A percentile compares a stretch with the other conserved stretches of the same genome.
These are phyloP conservation scores for Origma solitaria DNA, from an alignment of 2,113 vertebrate genomes.

Conservation along the genomic window DNA sequence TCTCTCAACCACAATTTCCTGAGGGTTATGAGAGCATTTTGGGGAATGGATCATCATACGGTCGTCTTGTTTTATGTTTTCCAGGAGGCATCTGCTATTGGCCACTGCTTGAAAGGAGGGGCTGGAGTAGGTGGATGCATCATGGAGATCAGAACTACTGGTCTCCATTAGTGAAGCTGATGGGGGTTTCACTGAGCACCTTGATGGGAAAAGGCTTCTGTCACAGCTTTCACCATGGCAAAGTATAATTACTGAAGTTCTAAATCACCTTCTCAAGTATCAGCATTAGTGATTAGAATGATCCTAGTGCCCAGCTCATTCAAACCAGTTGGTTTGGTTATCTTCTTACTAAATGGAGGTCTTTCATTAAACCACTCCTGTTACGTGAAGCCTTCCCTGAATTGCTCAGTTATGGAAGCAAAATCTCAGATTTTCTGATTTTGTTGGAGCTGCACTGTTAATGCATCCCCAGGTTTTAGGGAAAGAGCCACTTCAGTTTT, in stretches of 20 bases:
- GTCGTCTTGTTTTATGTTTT: background rate
- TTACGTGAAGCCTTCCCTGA: background rate
- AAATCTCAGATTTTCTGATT: background rate
- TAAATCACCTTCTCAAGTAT: background rate
- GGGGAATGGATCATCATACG: background rate
- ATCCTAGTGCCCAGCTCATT: background rate
- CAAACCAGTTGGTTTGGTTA: background rate
- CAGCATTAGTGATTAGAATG: background rate
- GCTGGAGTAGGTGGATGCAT: background rate
- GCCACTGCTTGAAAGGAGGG: background rate
- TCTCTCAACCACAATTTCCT: slow-evolving; percentile 39
- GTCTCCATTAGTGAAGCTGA: background rate
- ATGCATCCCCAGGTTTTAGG: background rate
- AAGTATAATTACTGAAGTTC: background rate
- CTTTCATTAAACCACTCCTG: background rate
- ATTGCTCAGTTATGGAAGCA: background rate
- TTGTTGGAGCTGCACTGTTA: background rate
- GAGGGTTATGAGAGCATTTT: background rate
- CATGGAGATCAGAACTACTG: background rate
- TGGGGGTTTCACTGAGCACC: background rate
- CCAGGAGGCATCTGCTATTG: background rate
- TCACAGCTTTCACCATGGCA: background rate
- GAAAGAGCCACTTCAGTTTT: background rate
- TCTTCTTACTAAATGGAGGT: background rate
- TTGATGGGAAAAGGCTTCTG: background rate